Base-by-base conservation (phyloP, 2,888 invertebrate species). In the Hecatera dysodea region DNA sequence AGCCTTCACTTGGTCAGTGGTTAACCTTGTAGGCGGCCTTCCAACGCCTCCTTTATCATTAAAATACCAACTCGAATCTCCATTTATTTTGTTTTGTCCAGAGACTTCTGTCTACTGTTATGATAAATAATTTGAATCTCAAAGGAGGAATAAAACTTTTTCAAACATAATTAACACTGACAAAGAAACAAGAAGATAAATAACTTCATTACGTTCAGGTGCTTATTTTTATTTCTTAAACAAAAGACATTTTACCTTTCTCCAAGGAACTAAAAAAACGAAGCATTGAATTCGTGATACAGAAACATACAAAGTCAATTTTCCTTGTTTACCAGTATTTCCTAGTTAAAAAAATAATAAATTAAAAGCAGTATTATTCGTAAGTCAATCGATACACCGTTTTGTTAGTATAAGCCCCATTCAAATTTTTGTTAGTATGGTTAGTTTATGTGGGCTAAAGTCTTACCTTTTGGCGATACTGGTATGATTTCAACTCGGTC, bases 101-200 rank as follows among this genome's bases (percentile, higher is more conserved):
- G 19, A 0, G 11, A 52, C 48, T 50, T 56, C 19, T 67, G 60
- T 11, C 33, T n/a, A 29, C 7, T 19, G n/a, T n/a, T 24, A 5
- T 24, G 12, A 67, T 53, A 81, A 64, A 79, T 67, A 36, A 79
- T 82, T 75, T 80, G 63, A 72, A 79, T 81, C 42, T 67, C 75
- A 80, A 81, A 82, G 48, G 77, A 72, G 42, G 57, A 24, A 61
- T 62, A 69, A 71, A 81, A 80, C 61, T 81, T 82, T 50, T 81
- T 65, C 53, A 33, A 76, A 82, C 52, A 60, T 67, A 80, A 82
- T 82, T 80, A 80, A 59, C 67, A 67, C 55, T 19, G 22, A 61
- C 67, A 72, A 82, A 75, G 59, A 78, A 48, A 8, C 48, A 52
- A n/a, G 36, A 33, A 62, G 46, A 59, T 67, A 63, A 65, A 78